Percentiles rank a stretch among this genome's conserved stretches.
Conservation (phyloP, 2,888 invertebrate species). For the Cephus pygmeus region DNA sequence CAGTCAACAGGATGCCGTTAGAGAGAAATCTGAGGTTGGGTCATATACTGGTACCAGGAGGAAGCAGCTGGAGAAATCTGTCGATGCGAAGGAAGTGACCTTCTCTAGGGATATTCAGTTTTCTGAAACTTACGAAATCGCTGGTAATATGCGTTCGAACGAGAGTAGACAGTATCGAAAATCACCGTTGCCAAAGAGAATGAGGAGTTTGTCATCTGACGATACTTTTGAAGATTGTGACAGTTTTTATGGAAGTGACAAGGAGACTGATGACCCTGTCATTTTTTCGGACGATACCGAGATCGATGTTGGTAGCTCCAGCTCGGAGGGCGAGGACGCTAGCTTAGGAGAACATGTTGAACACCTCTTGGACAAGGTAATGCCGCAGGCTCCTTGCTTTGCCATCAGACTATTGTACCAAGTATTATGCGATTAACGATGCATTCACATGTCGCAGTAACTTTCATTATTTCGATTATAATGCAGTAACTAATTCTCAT, state of each 20-base stretch:
- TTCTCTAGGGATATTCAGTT: conserved; percentile 47
- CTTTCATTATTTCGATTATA: conserved; percentile 3
- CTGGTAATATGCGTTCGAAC: conserved; percentile 39
- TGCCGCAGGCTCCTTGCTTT: conserved; percentile 7
- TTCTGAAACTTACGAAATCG: conserved; percentile 46
- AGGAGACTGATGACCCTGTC: conserved; percentile 72
- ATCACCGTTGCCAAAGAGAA: conserved; percentile 32
- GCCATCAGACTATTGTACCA: not conserved
- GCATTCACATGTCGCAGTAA: conserved; percentile 17
- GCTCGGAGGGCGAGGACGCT: conserved; percentile 62
- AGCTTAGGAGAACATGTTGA: conserved; percentile 52
- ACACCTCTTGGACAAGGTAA: conserved; percentile 60
- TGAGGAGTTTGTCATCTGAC: conserved; percentile 35
- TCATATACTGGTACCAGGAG: conserved; percentile 10
- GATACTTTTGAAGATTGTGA: conserved; percentile 66
- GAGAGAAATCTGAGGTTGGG: conserved; percentile 3
- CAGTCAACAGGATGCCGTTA: conserved; percentile 51
- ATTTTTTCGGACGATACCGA: conserved; percentile 74
- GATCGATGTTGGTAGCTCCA: conserved; percentile 64
- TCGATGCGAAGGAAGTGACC: conserved; percentile 60
- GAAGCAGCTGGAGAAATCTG: not conserved
- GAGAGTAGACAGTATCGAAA: conserved; percentile 17
- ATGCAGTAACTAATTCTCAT: not conserved
- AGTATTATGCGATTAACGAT: conserved; percentile 20
- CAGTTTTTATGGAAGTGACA: conserved; percentile 73